Percentiles rank a stretch among this genome's conserved stretches.
phyloP scores from a whole-genome alignment of 2,797 vertebrate species.

The Gadopsis marmoratus region DNA sequence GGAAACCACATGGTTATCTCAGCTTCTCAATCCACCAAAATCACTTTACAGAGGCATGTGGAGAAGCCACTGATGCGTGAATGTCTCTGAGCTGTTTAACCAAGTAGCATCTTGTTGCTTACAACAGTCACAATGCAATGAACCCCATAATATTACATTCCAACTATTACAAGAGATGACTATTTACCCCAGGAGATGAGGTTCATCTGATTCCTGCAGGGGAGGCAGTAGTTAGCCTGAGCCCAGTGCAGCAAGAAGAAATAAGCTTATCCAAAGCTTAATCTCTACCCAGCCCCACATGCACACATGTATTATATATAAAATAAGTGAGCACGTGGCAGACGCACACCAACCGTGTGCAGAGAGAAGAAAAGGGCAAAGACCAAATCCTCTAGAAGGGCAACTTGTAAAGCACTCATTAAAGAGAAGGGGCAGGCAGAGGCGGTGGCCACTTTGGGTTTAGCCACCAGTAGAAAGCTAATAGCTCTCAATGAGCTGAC shows the following conservation, averaged over 20 bases:
- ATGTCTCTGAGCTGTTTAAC: not conserved
- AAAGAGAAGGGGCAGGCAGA: no score
- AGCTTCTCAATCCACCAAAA: not conserved
- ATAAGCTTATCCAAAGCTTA: conserved; percentile 30
- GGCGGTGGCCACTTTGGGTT: no score
- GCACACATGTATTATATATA: conserved; percentile 11
- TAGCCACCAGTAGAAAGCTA: no score
- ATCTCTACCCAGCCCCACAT: conserved; percentile 12
- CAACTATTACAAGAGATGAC: conserved; percentile 34
- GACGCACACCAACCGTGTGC: conserved; percentile 3
- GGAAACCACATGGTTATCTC: no score
- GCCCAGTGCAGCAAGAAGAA: conserved; percentile 33
- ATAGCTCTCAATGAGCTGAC: no score
- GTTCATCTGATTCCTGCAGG: conserved; percentile 27
- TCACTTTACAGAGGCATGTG: not conserved
- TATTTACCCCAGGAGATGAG: conserved; percentile 29
- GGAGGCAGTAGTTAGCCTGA: conserved; percentile 23
- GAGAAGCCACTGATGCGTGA: not conserved
- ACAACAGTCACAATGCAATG: not conserved
- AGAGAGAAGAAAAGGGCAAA: conserved; percentile 8
- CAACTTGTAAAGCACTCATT: conserved; percentile 17
- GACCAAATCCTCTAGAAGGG: conserved; percentile 27
- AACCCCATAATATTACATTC: conserved; percentile 16
- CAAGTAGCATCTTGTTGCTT: conserved; percentile 10
- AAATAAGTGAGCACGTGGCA: conserved; percentile 27